A percentile compares a stretch with the other conserved stretches of the same genome.
Evolutionary conservation across 1,140 invertebrate species (phyloP).

Genomic region (Stegodyphus dumicola): DNA sequence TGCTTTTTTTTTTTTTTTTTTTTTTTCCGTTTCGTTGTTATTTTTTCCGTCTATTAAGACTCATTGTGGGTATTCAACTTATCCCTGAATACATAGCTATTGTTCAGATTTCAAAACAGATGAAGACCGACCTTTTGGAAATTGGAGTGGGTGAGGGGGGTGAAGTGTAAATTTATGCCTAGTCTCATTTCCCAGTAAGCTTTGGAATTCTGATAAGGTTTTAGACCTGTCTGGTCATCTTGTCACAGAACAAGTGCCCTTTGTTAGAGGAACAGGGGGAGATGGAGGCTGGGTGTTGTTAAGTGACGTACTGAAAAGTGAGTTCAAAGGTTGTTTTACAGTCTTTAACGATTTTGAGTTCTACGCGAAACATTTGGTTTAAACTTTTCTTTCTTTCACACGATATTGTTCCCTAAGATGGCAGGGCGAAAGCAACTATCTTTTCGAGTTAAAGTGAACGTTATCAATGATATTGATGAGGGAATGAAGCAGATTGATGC

Average conservation of each 20-base stretch:
- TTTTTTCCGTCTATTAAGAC: constrained; percentile 2
- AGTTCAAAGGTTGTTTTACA: background rate
- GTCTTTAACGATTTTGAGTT: background rate
- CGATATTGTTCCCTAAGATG: too few relatives aligned
- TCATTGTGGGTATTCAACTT: background rate
- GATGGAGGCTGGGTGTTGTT: background rate
- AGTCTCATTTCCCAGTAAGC: background rate
- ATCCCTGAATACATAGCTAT: background rate
- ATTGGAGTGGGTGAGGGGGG: background rate
- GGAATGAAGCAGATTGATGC: background rate
- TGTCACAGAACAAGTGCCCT: background rate
- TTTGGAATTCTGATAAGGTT: constrained; percentile 2
- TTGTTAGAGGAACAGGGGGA: constrained; percentile 8
- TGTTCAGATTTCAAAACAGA: constrained; percentile 2
- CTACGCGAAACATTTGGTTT: too few relatives aligned
- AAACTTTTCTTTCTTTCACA: too few relatives aligned
- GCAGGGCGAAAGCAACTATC: too few relatives aligned
- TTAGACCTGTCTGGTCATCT: background rate
- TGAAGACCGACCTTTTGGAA: background rate
- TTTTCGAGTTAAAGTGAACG: background rate
- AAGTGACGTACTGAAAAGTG: constrained; percentile 2
- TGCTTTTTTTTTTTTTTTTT: too few relatives aligned
- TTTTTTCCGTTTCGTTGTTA: too few relatives aligned
- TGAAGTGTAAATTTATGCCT: background rate
- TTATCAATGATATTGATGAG: background rate